Percentiles rank a stretch among this genome's conserved stretches.
phyloP scores from a whole-genome alignment of 2,797 vertebrate species.

The Acanthopagrus latus region DNA sequence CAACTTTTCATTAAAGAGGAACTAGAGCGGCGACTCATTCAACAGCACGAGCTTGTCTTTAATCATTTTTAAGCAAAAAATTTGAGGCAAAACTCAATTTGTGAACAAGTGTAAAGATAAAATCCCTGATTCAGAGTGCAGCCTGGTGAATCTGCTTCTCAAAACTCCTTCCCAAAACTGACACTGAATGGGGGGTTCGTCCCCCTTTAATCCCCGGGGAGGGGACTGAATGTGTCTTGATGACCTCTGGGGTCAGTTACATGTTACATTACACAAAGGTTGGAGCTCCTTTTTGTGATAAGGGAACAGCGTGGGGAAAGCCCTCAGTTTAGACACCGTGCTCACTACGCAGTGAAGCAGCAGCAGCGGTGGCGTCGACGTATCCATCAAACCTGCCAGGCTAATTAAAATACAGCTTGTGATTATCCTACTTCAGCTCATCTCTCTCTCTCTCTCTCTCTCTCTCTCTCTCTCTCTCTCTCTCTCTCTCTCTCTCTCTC shows the following conservation, averaged over 20 bases:
- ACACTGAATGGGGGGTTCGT: slow-evolving; percentile 53
- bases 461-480: slow-evolving; percentile 42
- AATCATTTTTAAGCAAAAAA: slow-evolving; percentile 35
- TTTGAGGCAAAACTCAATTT: slow-evolving; percentile 31
- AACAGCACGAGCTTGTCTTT: neutral
- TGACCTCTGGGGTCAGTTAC: slow-evolving; percentile 79
- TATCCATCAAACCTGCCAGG: slow-evolving; percentile 77
- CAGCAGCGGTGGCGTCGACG: slow-evolving; percentile 48
- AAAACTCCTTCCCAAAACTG: slow-evolving; percentile 63
- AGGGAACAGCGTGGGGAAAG: slow-evolving; percentile 50
- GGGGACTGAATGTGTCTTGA: slow-evolving; percentile 70
- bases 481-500: slow-evolving; percentile 40
- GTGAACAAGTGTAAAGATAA: slow-evolving; percentile 36
- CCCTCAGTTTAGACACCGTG: slow-evolving; percentile 60
- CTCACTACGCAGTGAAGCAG: slow-evolving; percentile 46
- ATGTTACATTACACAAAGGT: slow-evolving; percentile 81
- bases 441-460: slow-evolving; percentile 40
- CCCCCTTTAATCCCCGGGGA: slow-evolving; percentile 66
- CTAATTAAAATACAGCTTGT: slow-evolving; percentile 80
- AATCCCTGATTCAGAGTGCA: slow-evolving; percentile 24
- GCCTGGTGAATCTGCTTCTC: slow-evolving; percentile 31
- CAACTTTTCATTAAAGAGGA: slow-evolving; percentile 22
- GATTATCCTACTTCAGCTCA: slow-evolving; percentile 73
- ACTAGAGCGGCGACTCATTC: slow-evolving; percentile 4
- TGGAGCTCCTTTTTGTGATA: slow-evolving; percentile 68